phyloP scores from a whole-genome alignment of 2,797 vertebrate genomes.

The Leontocebus nigricollis region DNA sequence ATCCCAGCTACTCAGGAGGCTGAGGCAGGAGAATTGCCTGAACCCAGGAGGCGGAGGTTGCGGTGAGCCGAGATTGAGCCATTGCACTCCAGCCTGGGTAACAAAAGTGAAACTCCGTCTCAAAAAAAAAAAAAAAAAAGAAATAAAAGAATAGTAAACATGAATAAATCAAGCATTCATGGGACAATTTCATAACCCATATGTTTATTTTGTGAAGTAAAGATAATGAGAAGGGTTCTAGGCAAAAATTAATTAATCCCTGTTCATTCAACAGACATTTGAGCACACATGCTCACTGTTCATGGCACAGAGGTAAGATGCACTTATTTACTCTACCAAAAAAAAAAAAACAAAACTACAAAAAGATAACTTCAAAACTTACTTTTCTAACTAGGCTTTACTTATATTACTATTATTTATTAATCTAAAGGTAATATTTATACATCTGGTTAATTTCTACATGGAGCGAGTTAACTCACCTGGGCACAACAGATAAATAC shows the following conservation, averaged over 20 bases:
- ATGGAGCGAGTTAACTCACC: constrained; percentile 85
- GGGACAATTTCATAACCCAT: background rate
- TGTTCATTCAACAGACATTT: background rate
- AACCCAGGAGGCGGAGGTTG: too few relatives aligned
- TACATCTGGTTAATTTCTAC: background rate
- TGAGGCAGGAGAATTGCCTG: too few relatives aligned
- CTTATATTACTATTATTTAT: constrained; percentile 2
- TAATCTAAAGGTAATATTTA: background rate
- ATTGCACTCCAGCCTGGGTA: too few relatives aligned
- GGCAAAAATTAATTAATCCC: background rate
- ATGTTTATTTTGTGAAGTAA: constrained; percentile 35
- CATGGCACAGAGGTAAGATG: background rate
- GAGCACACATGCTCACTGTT: background rate
- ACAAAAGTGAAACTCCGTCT: too few relatives aligned
- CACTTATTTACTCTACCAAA: background rate
- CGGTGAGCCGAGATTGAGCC: too few relatives aligned
- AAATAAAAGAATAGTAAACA: background rate
- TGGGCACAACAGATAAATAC: constrained; percentile 99
- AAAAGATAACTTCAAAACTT: constrained; percentile 14
- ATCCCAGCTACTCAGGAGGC: too few relatives aligned
- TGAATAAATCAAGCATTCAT: background rate
- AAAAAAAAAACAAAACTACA: constrained; percentile 4
- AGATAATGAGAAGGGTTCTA: background rate
- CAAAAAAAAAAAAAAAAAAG: too few relatives aligned
- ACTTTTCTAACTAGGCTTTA: background rate